Percentiles rank a stretch among this genome's conserved stretches.
phyloP scores from a whole-genome alignment of 2,797 vertebrate species.

The Hemitrygon akajei region DNA sequence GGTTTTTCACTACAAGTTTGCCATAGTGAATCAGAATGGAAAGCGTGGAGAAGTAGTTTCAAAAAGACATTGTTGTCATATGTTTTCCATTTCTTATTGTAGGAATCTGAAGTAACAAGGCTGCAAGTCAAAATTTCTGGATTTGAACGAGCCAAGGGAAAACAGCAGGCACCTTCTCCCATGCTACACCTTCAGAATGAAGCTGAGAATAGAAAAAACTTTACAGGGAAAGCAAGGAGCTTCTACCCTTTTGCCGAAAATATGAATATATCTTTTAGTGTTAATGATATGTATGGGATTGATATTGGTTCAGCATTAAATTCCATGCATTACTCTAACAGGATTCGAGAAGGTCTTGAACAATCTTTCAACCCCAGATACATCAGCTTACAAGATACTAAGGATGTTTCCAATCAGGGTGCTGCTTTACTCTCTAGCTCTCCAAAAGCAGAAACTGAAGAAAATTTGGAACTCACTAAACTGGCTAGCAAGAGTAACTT shows the following conservation, averaged over 20 bases:
- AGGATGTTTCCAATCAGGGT: constrained; percentile 41
- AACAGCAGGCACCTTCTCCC: constrained; percentile 45
- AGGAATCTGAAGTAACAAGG: constrained; percentile 72
- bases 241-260: constrained; percentile 44
- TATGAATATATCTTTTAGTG: constrained; percentile 48
- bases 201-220: constrained; percentile 41
- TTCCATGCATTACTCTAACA: constrained; percentile 61
- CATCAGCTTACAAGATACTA: constrained; percentile 41
- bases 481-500: constrained; percentile 50
- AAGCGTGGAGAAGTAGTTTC: not conserved
- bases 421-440: constrained; percentile 72
- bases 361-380: constrained; percentile 47
- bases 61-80: not conserved
- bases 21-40: not conserved
- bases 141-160: constrained; percentile 56
- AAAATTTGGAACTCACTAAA: constrained; percentile 33
- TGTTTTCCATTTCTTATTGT: constrained; percentile 36
- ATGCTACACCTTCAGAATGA: constrained; percentile 39
- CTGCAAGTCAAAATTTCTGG: constrained; percentile 66
- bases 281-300: constrained; percentile 49
- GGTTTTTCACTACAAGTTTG: not conserved
- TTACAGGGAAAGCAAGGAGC: constrained; percentile 39
- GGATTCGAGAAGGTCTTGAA: constrained; percentile 52
- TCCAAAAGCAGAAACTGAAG: constrained; percentile 58
- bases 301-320: constrained; percentile 42